Evolutionary conservation across 1,140 invertebrate genomes (phyloP).

Genomic region (Drosophila saltans): DNA sequence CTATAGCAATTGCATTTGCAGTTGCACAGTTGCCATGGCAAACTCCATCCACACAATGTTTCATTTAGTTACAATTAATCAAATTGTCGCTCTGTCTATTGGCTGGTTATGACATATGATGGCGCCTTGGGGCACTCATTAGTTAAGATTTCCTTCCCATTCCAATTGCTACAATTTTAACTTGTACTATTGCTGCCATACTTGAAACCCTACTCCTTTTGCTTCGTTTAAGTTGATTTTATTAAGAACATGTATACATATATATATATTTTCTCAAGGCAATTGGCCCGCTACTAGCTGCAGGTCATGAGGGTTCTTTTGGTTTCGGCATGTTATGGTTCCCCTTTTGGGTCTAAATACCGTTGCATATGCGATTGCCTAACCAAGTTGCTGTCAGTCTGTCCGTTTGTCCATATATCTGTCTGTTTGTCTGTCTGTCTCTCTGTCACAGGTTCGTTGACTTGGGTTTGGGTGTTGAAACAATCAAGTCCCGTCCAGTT

Average conservation of each 20-base stretch:
- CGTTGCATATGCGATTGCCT: conserved; percentile 7
- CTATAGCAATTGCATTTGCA: not conserved
- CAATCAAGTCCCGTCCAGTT: conserved; percentile 66
- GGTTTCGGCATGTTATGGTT: conserved; percentile 4
- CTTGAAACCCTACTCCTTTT: not conserved
- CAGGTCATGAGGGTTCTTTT: conserved; percentile 10
- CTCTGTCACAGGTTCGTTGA: conserved; percentile 76
- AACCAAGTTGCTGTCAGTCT: conserved; percentile 3
- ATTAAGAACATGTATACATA: not conserved
- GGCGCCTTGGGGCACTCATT: conserved; percentile 10
- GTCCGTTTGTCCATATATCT: not conserved
- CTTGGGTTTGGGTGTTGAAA: conserved; percentile 67
- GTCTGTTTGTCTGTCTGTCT: conserved; percentile 18
- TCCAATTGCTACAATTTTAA: not conserved
- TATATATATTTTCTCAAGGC: conserved; percentile 4
- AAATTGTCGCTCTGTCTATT: conserved; percentile 12
- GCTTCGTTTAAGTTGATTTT: not conserved
- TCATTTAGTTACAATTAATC: conserved; percentile 13
- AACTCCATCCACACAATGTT: not conserved
- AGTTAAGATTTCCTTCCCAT: conserved; percentile 1
- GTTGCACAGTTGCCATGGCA: not conserved
- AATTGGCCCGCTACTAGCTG: conserved; percentile 11
- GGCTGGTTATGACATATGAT: conserved; percentile 12
- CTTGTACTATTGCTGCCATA: not conserved
- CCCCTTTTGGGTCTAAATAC: conserved; percentile 12